Evolutionary conservation across 1,140 invertebrate genomes (phyloP), one percentile per base, ranked within the genome.

Genomic region (Eupristina koningsbergeri): DNA sequence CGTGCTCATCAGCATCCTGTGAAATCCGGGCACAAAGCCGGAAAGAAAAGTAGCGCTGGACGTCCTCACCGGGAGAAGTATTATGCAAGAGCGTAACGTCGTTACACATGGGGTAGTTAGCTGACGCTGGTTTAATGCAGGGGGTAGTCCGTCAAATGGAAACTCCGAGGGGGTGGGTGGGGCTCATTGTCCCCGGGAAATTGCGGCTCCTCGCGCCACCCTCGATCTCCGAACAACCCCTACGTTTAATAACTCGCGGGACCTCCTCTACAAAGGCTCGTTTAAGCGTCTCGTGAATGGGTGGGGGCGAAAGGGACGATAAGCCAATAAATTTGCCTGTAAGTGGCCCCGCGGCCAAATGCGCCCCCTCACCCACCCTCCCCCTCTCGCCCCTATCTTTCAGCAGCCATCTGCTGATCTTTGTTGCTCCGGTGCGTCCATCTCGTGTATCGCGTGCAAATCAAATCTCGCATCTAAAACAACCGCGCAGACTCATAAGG

Each of bases 301-400:
- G n/a, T 34, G 17, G 8, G 22, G 58, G 53, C 36, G 58, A 34
- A 36, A 58, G 76, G 69, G 41, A 73, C 75, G 75, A 73, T 77
- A 73, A 80, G 83, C 83, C 83, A 84, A 84, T 80, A 84, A 84
- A 84, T 84, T 84, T 71, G 76, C 63, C 47, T 73, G 58, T 73
- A 83, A 83, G 75, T 83, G 82, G 82, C 75, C 80, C 53, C 47
- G 67, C 79, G 79, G 79, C 79, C 34, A 81, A 36, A 9, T 73
- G 47, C 13, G 9, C 19, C 17, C 9, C 47, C 47, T 8, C 47
- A 50, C 50, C 41, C 61, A 6, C 76, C n/a, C 26, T 47, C 41
- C 7, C 11, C 50, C 7, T 74, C 45, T n/a, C 1, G 22, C 47
- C 15, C 3, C 39, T 29, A 41, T 64, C 76, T 64, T 15, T 29